These are phyloP conservation scores for Drosophila merina DNA, from an alignment of 2,888 invertebrate genomes.

Conservation along the genomic window DNA sequence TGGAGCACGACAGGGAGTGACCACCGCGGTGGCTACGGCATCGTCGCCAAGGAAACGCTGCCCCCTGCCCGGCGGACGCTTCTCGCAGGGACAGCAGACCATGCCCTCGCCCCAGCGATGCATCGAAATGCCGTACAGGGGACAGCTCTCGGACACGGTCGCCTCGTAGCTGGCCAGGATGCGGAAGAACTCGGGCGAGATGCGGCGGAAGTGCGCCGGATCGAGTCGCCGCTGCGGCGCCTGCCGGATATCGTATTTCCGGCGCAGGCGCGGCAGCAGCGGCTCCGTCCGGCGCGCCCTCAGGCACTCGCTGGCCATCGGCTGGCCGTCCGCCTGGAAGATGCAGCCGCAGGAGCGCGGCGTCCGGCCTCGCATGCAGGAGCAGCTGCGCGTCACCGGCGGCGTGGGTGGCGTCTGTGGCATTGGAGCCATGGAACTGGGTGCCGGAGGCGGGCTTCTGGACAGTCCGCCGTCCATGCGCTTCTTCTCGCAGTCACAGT, in stretches of 20 bases:
- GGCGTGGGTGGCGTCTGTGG: slow-evolving; percentile 5
- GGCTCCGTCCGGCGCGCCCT: slow-evolving; percentile 29
- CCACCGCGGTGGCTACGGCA: not conserved
- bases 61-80: not conserved
- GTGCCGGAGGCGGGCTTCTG: not conserved
- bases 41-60: slow-evolving; percentile 49
- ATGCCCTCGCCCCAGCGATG: slow-evolving; percentile 25
- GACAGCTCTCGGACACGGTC: slow-evolving; percentile 51
- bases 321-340: slow-evolving; percentile 63
- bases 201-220: slow-evolving; percentile 63
- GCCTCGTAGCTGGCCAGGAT: slow-evolving; percentile 69
- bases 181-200: slow-evolving; percentile 73
- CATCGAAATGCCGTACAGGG: slow-evolving; percentile 59
- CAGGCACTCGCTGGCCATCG: slow-evolving; percentile 51
- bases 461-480: not conserved
- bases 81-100: slow-evolving; percentile 43
- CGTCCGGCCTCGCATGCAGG: not conserved
- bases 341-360: slow-evolving; percentile 14
- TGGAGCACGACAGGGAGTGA: not conserved
- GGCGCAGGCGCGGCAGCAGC: slow-evolving; percentile 41
- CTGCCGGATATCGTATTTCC: slow-evolving; percentile 44
- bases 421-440: not conserved
- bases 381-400: not conserved
- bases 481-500: too few relatives aligned
- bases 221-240: slow-evolving; percentile 52